Conservation (phyloP, 2,797 vertebrate genomes). For the Allobates femoralis region DNA sequence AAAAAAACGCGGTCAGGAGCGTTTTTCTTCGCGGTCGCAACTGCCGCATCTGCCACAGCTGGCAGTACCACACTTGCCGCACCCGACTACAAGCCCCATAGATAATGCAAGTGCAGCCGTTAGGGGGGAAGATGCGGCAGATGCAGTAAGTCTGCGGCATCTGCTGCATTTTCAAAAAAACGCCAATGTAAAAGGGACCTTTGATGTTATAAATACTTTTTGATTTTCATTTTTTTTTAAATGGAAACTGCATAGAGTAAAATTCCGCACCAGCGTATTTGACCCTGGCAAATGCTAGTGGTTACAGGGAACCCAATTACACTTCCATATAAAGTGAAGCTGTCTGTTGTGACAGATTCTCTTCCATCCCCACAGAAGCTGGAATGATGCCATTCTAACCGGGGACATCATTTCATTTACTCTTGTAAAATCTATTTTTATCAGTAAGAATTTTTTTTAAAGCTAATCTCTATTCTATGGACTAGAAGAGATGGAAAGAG, state of each 20-base stretch:
- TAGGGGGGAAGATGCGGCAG: no score
- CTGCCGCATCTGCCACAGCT: no score
- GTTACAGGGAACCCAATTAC: background rate
- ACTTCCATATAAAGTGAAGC: background rate
- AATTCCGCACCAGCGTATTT: background rate
- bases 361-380: background rate
- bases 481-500: conserved; percentile 4
- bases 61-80: no score
- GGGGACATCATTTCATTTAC: conserved; percentile 17
- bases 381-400: conserved; percentile 23
- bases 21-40: no score
- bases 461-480: conserved; percentile 32
- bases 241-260: background rate
- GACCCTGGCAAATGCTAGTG: background rate
- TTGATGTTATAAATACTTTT: background rate
- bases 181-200: no score
- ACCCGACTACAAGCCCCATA: no score
- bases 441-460: conserved; percentile 39
- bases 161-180: no score
- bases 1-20: no score
- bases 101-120: no score
- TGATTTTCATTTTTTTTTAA: background rate
- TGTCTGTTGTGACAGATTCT: background rate
- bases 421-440: conserved; percentile 25
- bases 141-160: no score